Evolutionary conservation across 2,888 invertebrate species (phyloP).

Genomic region (Drosophila lutescens): DNA sequence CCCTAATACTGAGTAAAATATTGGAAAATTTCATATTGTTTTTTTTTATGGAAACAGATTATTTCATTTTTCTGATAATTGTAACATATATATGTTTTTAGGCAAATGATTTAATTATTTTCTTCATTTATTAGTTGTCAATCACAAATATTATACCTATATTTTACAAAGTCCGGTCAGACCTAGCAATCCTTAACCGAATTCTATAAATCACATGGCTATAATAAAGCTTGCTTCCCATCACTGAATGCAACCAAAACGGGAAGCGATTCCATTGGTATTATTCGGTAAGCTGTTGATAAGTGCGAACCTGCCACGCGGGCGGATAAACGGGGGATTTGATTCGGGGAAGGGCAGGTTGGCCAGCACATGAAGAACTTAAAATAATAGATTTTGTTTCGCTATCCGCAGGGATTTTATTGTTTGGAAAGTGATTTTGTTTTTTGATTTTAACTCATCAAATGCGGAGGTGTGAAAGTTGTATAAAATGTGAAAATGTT

Average conservation of each 20-base stretch:
- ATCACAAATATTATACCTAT: too few relatives aligned
- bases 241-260: constrained; percentile 1
- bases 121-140: too few relatives aligned
- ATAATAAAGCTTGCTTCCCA: neutral
- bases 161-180: too few relatives aligned
- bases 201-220: neutral
- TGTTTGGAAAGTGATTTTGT: constrained; percentile 8
- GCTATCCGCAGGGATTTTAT: constrained; percentile 16
- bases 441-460: neutral
- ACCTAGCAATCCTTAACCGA: too few relatives aligned
- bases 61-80: too few relatives aligned
- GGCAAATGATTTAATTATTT: too few relatives aligned
- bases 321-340: constrained; percentile 12
- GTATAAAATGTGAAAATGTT: neutral
- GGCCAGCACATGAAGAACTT: constrained; percentile 16
- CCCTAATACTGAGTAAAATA: too few relatives aligned
- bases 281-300: constrained; percentile 27
- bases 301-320: constrained; percentile 9
- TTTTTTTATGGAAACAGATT: too few relatives aligned
- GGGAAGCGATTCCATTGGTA: constrained; percentile 15
- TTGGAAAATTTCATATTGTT: too few relatives aligned
- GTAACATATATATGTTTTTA: too few relatives aligned
- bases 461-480: neutral
- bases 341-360: neutral
- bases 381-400: constrained; percentile 34